Evolutionary conservation across 2,888 invertebrate species (phyloP).

Genomic region (Cephalotes varians): DNA sequence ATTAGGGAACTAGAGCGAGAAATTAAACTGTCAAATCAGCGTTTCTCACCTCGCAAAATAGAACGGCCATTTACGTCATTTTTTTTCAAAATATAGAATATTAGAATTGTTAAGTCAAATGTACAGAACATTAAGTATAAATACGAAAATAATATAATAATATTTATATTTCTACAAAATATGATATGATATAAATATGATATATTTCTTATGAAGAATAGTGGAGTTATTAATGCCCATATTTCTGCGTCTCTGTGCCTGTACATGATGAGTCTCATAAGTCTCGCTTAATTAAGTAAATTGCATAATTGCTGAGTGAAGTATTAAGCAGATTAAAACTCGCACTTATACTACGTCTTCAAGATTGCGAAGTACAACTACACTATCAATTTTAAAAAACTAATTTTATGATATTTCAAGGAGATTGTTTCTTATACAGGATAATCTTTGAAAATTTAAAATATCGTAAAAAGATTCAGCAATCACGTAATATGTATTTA

Average conservation of each 20-base stretch:
- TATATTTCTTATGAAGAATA: slow-evolving; percentile 3
- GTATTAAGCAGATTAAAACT: slow-evolving; percentile 17
- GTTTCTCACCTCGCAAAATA: not conserved
- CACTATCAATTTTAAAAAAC: not conserved
- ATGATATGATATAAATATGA: too few species aligned
- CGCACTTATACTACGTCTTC: not conserved
- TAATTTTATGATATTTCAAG: not conserved
- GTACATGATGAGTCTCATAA: not conserved
- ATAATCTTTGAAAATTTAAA: not conserved
- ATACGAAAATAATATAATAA: not conserved
- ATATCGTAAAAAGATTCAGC: not conserved
- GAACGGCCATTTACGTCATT: not conserved
- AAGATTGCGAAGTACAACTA: not conserved
- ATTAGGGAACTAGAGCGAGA: not conserved
- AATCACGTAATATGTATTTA: not conserved
- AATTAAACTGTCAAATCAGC: not conserved
- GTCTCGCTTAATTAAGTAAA: slow-evolving; percentile 14
- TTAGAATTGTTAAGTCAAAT: not conserved
- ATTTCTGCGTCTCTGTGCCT: not conserved
- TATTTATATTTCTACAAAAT: not conserved
- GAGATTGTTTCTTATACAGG: not conserved
- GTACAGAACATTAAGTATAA: not conserved
- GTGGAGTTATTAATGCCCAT: not conserved
- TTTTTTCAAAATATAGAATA: not conserved
- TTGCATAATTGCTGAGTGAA: not conserved